Evolutionary conservation across 1,140 invertebrate species (phyloP), one percentile per base, ranked within the genome.

Genomic region (Euborellia annulipes): DNA sequence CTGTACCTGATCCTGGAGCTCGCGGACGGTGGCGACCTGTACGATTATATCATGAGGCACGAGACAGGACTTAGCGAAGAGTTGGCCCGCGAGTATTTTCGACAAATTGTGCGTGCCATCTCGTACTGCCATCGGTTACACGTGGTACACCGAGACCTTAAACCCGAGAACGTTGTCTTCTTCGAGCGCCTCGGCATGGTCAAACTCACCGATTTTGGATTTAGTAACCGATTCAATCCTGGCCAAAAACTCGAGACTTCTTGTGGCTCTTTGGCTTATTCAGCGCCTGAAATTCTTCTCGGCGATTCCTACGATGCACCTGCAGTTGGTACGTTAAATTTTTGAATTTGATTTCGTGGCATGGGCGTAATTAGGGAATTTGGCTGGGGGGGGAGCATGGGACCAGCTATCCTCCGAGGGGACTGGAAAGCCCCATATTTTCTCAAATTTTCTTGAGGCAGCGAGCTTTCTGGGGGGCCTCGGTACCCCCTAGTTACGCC

Each of bases 171-270:
- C 72, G 92, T 98, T 38, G 90, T 98, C 2, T 97, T 98, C 66
- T 98, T 98, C 63, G 88, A 97, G 67, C 94, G 93, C 66, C 69
- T 91, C 47, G 93, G 92, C 39, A 75, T 93, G 59, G 95, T 99
- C 2, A 99, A 99, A 71, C 72, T 99, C 45, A 98, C 96, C 41
- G 96, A 98, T 66, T 99, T 99, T 71, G 95, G 96, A 30, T 98
- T 99, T 66, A 95, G 91, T 62, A 91, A 89, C 70, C 80, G 90
- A 64, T 99, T 95, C 67, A 88, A 80, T 59, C 94, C 94, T 20
- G 93, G 92, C 8, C 89, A 96, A 65, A 96, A 97, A 63, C 66
- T 99, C 53, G 88, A 96, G 64, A 99, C 96, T 14, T 96, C 91
- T 4, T 99, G 96, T 70, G 96, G 96, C n/a, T 95, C 92, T 47